phyloP scores from a whole-genome alignment of 2,113 vertebrate species.

The Mirounga angustirostris region DNA sequence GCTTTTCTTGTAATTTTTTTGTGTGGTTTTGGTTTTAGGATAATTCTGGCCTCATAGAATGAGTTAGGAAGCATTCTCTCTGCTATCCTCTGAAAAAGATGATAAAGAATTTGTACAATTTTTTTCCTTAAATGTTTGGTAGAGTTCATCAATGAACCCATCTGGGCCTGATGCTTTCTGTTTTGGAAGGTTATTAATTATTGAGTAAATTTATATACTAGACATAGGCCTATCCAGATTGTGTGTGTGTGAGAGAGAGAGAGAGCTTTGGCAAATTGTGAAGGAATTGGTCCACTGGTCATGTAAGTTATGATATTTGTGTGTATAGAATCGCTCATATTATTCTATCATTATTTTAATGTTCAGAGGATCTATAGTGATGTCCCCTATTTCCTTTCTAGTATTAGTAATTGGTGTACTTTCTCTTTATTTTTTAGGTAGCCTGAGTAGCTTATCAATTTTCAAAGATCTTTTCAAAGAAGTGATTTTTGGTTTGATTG shows the following conservation, averaged over 20 bases:
- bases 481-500: background rate
- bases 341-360: background rate
- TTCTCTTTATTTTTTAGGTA: background rate
- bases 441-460: background rate
- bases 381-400: background rate
- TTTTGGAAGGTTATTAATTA: background rate
- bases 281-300: background rate
- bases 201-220: background rate
- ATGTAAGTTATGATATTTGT: background rate
- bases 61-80: background rate
- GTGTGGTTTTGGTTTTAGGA: background rate
- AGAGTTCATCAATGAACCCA: background rate
- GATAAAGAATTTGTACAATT: background rate
- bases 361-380: background rate
- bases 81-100: background rate
- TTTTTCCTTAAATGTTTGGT: background rate
- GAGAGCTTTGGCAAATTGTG: background rate
- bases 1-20: background rate
- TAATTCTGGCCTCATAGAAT: background rate
- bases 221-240: background rate
- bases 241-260: background rate
- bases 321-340: background rate
- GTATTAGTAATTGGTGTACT: background rate
- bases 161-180: background rate
- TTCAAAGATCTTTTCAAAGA: background rate